Evolutionary conservation across 2,888 invertebrate genomes (phyloP).

Genomic region (Auanema sp.): DNA sequence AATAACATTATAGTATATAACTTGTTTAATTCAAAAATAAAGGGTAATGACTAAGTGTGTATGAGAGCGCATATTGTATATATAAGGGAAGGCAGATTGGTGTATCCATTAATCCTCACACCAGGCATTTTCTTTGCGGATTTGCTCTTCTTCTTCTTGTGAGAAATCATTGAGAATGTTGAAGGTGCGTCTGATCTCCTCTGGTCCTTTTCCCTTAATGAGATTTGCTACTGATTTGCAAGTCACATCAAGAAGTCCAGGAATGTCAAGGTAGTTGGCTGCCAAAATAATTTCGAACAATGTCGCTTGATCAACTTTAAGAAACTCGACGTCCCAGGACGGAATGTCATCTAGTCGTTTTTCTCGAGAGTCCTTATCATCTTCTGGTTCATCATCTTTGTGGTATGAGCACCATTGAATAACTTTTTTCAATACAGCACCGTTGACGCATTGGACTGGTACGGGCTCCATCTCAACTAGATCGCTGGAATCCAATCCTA

Average conservation of each 20-base stretch:
- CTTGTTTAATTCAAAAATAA: no score
- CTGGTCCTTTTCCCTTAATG: conserved; percentile 71
- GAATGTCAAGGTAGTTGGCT: conserved; percentile 47
- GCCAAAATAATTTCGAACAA: conserved; percentile 87
- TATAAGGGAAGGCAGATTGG: no score
- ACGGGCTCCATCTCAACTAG: conserved; percentile 11
- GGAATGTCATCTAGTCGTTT: conserved; percentile 98
- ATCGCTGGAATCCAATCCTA: conserved; percentile 22
- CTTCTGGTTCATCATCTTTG: conserved; percentile 82
- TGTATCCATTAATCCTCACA: conserved; percentile 58
- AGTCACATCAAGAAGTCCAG: conserved; percentile 83
- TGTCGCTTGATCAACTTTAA: conserved; percentile 96
- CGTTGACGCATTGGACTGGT: conserved; percentile 94
- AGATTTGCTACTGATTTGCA: conserved; percentile 79
- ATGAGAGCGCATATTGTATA: background rate
- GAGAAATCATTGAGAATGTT: conserved; percentile 71
- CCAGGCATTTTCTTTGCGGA: conserved; percentile 62
- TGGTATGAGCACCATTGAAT: conserved; percentile 67
- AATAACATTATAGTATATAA: no score
- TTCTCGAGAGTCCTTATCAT: conserved; percentile 94
- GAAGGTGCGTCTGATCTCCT: conserved; percentile 70
- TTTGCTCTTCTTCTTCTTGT: conserved; percentile 88
- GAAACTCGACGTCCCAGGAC: conserved; percentile 97
- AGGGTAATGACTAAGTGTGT: no score
- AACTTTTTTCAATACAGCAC: conserved; percentile 89